phyloP scores from a whole-genome alignment of 1,140 invertebrate species.

The Drepana arcuata region DNA sequence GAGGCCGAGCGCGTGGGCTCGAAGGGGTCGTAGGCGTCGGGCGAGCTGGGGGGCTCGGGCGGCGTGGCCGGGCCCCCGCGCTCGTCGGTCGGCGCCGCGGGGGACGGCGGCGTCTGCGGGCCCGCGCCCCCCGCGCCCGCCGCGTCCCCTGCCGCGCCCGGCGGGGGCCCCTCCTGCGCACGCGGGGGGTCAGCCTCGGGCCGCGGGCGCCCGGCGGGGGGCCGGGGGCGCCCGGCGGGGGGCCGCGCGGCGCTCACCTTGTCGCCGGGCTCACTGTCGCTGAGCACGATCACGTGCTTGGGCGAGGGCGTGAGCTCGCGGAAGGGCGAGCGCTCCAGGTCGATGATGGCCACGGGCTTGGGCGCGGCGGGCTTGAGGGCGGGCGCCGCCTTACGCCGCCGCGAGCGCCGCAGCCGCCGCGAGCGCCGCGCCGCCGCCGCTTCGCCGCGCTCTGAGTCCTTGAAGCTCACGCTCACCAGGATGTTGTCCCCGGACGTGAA shows the following conservation, averaged over 20 bases:
- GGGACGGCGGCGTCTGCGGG: conserved; percentile 12
- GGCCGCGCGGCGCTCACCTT: conserved; percentile 31
- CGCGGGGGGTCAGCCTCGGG: conserved; percentile 11
- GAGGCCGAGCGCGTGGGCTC: conserved; percentile 89
- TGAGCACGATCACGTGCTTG: conserved; percentile 84
- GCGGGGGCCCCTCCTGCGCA: conserved; percentile 1
- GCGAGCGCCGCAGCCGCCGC: conserved; percentile 61
- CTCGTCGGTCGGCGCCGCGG: conserved; percentile 55
- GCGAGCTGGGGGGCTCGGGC: conserved; percentile 75
- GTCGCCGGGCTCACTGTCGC: conserved; percentile 82
- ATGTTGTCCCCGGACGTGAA: conserved; percentile 94
- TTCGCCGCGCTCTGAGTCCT: conserved; percentile 76
- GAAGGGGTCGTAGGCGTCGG: conserved; percentile 89
- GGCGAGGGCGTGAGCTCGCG: conserved; percentile 84
- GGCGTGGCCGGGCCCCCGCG: conserved; percentile 75
- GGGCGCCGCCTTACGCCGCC: conserved; percentile 13
- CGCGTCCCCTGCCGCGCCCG: conserved; percentile 11
- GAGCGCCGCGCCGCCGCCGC: conserved; percentile 27
- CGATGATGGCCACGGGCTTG: conserved; percentile 88
- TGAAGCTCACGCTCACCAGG: conserved; percentile 91
- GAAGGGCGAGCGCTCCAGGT: conserved; percentile 88
- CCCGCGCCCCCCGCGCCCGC: conserved; percentile 17
- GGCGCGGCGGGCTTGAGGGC: conserved; percentile 28
- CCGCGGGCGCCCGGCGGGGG: conserved; percentile 5
- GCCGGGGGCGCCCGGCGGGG: conserved; percentile 4